Evolutionary conservation across 1,140 invertebrate genomes (phyloP), one percentile per base, ranked within the genome.

Genomic region (Magallana gigas): DNA sequence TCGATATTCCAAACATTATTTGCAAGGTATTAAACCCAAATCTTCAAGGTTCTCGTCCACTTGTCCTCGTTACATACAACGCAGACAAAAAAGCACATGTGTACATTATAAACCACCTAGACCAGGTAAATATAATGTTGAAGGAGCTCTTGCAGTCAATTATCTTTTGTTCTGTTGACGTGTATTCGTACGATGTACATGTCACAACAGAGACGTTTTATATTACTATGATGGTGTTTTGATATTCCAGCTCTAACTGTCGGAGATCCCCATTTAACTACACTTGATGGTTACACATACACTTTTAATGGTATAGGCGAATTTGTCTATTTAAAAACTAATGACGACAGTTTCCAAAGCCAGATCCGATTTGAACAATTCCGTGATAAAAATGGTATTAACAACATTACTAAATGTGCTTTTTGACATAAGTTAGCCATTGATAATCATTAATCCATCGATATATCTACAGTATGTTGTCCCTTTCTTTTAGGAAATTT

Each of bases 301-400:
- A 91, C 91, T 48, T 91, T 91, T 23, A 91, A 91, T 86, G 91
- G 91, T 56, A 76, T 80, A 48, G 91, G 91, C 8, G 91, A 91
- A 76, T 91, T 87, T 62, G 59, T 36, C 8, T 60, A 89, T 9
- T 1, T 90, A 23, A 84, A 83, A 58, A 58, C 48, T 29, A 8
- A 57, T 5, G 18, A 57, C 5, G 23, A 18, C 2, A 57, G 23
- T 29, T 84, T 88, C 56, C 57, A 81, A 81, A 57, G 76, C 6
- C 83, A 88, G 56, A 83, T 36, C 14, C 7, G 87, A 57, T 14
- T 85, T 18, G 81, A 83, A 57, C 81, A 83, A 23, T 83, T 83
- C 36, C 14, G 18, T 6, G 57, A 83, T 18, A 56, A 57, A 0
- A 57, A 57, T n/a, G 81, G 81, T 57, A 57, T 23, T 48, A 5